Base-by-base conservation (phyloP, 2,113 vertebrate species). In the Hystrix brachyura region DNA sequence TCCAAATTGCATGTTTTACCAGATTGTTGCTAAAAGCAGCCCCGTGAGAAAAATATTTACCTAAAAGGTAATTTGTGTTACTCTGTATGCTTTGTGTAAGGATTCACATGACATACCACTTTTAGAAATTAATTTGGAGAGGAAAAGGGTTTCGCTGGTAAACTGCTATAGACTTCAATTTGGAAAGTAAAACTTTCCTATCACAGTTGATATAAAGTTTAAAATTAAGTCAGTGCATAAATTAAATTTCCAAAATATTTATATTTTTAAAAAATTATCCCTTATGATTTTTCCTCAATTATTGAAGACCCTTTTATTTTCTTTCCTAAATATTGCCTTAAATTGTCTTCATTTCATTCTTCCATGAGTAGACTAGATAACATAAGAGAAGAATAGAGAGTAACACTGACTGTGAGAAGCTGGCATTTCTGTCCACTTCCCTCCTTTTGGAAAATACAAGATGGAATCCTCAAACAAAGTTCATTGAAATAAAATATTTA, bases 401-500 rank as follows among this genome's bases (percentile, higher is more conserved):
- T 4, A 10, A 1, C 8, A 17, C 14, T 60, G 5, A 25, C 27
- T 93, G 17, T 7, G 9, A 90, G 17, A 78, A 64, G 15, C 18
- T 64, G 11, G 10, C 0, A 57, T 69, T 90, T 80, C 23, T 64
- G 15, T 53, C 80, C 57, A 1, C 3, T 83, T 34, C 21, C 7
- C 2, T 88, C 38, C 21, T 62, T 14, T 76, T 87, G 38, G 29
- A 96, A 90, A 94, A 87, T 76, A 62, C 1, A 92, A 65, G 0
- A 78, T 78, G 34, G 62, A 8, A 1, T 2, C n/a, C 27, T 48
- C 17, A 94, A 79, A 17, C 48, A 69, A 84, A 78, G 12, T 62
- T 93, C 57, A 81, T 87, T 93, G 86, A 91, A 76, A 67, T 94
- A 48, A 74, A 96, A 48, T 13, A 29, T 18, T 94, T 93, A 46